Base-by-base conservation (phyloP, 2,797 vertebrate species). In the Oryzias dopingdopingensis region DNA sequence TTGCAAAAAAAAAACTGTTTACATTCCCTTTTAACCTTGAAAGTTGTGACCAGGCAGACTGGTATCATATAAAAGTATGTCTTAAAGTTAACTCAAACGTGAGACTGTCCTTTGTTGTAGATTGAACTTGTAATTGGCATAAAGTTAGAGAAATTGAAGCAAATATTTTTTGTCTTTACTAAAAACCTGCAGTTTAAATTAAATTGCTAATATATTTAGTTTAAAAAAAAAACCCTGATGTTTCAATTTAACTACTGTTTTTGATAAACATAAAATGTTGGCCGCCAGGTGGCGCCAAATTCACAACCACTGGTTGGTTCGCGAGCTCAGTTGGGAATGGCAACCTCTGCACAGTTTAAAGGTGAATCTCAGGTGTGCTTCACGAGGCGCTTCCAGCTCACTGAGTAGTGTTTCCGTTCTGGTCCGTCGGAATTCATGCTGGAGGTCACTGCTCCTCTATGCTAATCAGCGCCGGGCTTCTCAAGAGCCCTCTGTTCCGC, bases 401-500 rank as follows among this genome's bases (percentile, higher is more conserved):
- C 54, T 24, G 16, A 52, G 53, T 53, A 4, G 16, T 53, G 62
- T 56, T 70, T 64, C 59, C 60, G 66, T 50, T 13, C 17, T 59
- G 58, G 8, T 56, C 52, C 44, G 78, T 87, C 89, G 59, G 77
- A 69, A 91, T 91, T 85, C 89, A 48, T 70, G 82, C 62, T 57
- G 37, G 70, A 75, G 86, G 86, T 89, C 86, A 85, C 47, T 59
- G 78, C 74, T 76, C 63, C 64, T 62, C 56, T 77, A 92, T 93
- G 89, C 88, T 90, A 92, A 93, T 92, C 45, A 76, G 29, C 51
- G 42, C 65, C 41, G 20, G 14, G 63, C 64, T 74, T 81, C 79
- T 90, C 75, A 90, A 92, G 87, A 82, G 90, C 82, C 68, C 88
- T 90, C 88, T 93, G 91, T 93, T 92, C 84, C 63, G 72, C 61